Conservation (phyloP, 2,888 invertebrate genomes). For the Morpho deidamia region DNA sequence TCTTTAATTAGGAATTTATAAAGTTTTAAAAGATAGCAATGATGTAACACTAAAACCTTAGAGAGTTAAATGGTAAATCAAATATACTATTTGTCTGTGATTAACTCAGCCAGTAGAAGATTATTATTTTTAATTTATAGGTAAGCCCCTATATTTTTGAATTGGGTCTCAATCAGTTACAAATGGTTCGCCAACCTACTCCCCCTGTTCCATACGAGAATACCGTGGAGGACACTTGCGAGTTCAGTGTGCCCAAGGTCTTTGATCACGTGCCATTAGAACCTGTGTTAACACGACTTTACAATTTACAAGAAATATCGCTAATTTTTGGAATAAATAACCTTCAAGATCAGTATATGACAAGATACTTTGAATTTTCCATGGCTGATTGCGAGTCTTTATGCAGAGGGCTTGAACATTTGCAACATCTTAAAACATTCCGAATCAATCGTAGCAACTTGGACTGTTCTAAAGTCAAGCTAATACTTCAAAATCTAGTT, state of each 20-base stretch:
- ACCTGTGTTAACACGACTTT: constrained; percentile 69
- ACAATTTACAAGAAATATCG: constrained; percentile 72
- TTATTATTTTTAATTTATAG: constrained; percentile 33
- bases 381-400: constrained; percentile 77
- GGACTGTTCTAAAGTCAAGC: constrained; percentile 77
- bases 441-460: constrained; percentile 80
- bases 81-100: no score
- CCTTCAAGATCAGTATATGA: constrained; percentile 70
- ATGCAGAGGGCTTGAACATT: constrained; percentile 67
- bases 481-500: constrained; percentile 73
- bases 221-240: constrained; percentile 53
- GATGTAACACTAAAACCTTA: no score
- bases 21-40: no score
- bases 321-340: constrained; percentile 63
- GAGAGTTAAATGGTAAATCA: no score
- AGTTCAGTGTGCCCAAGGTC: constrained; percentile 54
- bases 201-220: constrained; percentile 47
- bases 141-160: constrained; percentile 72
- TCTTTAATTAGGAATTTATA: no score
- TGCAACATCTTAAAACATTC: constrained; percentile 68
- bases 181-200: constrained; percentile 71
- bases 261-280: constrained; percentile 80
- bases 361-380: constrained; percentile 80
- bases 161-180: constrained; percentile 71
- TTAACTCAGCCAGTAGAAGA: neutral